Evolutionary conservation across 2,797 vertebrate genomes (phyloP), one percentile per base, ranked within the genome.

Genomic region (Phyllotis vaccarum): DNA sequence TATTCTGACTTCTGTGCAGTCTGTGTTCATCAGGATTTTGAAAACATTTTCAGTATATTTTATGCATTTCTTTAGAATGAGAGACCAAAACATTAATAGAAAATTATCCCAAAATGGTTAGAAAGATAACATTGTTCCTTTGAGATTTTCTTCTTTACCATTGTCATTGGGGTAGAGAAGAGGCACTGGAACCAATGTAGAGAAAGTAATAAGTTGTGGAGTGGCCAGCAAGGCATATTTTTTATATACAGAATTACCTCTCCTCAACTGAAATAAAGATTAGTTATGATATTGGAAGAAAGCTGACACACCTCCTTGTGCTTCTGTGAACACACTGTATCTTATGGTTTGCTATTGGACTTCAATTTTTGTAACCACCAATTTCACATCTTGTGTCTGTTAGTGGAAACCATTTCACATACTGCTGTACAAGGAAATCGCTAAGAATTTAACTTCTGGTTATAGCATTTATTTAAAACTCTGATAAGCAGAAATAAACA

Each of bases 171-270:
- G 27, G 31, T 66, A 72, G 22, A 70, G 54, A 96, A 95, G 31
- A 75, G 92, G 58, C 49, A 90, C 10, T 72, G 92, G 89, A 95
- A 83, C 22, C 85, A 94, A 89, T 95, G 82, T 86, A 76, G 40
- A 86, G 86, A 95, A 96, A 58, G 58, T 86, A 95, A 93, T 90
- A 96, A 91, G 97, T 76, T 86, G 85, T 86, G 46, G 34, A n/a
- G 31, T 46, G 83, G 6, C 74, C 62, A 97, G 90, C 82, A 97
- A 92, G 31, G 17, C 46, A 76, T 40, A 86, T 64, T 96, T 96
- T n/a, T n/a, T n/a, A n/a, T 86, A 79, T 90, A 74, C 58, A 95
- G 93, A 94, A 94, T 95, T 93, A 92, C 62, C 78, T 72, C 14
- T 72, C 40, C 46, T 86, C 92, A 82, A 78, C 80, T 95, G 49